Evolutionary conservation across 2,888 invertebrate species (phyloP).

Genomic region (Rhagonycha fulva): DNA sequence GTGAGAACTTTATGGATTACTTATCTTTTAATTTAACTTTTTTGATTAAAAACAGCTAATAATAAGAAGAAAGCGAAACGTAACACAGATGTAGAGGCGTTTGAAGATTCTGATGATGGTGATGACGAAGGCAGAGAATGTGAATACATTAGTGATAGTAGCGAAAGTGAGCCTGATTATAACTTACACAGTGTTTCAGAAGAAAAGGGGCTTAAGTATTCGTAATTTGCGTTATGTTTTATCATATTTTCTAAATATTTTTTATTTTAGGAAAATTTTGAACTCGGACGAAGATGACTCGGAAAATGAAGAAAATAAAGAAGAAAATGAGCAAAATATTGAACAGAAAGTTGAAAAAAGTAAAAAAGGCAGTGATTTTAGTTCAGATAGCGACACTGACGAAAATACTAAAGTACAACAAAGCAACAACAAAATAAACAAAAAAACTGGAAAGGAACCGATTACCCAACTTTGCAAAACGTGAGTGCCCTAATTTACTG

Average conservation of each 20-base stretch:
- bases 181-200: conserved; percentile 78
- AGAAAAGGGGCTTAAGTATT: conserved; percentile 63
- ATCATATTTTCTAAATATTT: neutral
- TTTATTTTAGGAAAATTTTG: conserved; percentile 49
- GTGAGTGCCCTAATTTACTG: neutral
- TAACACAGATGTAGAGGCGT: conserved; percentile 85
- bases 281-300: conserved; percentile 89
- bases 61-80: conserved; percentile 77
- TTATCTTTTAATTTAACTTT: conserved; percentile 2
- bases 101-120: conserved; percentile 96
- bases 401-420: conserved; percentile 64
- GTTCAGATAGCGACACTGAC: conserved; percentile 64
- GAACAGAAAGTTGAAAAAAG: conserved; percentile 72
- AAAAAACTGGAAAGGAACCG: conserved; percentile 64
- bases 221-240: neutral
- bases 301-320: conserved; percentile 81
- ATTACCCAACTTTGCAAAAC: conserved; percentile 45
- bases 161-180: conserved; percentile 79
- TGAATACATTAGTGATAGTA: conserved; percentile 88
- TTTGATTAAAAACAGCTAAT: conserved; percentile 40
- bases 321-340: conserved; percentile 70
- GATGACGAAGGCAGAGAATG: conserved; percentile 94
- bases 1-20: conserved; percentile 4
- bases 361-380: conserved; percentile 72
- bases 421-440: conserved; percentile 61